These are phyloP conservation scores for Halichoeres trimaculatus DNA, from an alignment of 2,113 vertebrate genomes.

Conservation along the genomic window DNA sequence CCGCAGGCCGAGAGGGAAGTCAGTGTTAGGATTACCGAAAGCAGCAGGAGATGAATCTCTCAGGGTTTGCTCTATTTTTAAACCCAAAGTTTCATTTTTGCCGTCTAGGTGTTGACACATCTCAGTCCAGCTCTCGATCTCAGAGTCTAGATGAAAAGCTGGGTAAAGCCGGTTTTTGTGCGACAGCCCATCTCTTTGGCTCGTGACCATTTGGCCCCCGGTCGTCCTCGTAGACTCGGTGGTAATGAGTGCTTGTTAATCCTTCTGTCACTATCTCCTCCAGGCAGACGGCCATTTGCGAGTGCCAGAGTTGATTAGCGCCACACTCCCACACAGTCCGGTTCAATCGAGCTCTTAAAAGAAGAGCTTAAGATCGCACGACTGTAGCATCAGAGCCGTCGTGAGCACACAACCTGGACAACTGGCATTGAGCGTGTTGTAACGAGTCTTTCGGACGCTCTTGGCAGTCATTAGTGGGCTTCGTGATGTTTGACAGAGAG, in stretches of 20 bases:
- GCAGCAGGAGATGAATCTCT: neutral
- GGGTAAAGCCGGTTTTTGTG: slow-evolving; percentile 18
- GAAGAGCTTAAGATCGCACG: slow-evolving; percentile 18
- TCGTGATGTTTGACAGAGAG: slow-evolving; percentile 28
- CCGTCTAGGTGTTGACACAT: neutral
- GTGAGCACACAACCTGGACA: slow-evolving; percentile 22
- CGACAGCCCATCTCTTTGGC: slow-evolving; percentile 41
- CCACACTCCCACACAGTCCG: slow-evolving; percentile 23
- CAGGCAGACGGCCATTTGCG: slow-evolving; percentile 49
- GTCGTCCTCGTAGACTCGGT: slow-evolving; percentile 22
- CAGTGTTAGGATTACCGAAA: no score
- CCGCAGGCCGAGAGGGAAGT: no score
- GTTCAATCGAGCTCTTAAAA: slow-evolving; percentile 23
- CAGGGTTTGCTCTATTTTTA: neutral
- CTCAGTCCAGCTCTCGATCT: slow-evolving; percentile 11
- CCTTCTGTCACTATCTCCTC: slow-evolving; percentile 49
- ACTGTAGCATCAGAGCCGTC: slow-evolving; percentile 13
- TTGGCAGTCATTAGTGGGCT: slow-evolving; percentile 33
- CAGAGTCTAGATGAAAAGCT: slow-evolving; percentile 10
- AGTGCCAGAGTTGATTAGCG: slow-evolving; percentile 54
- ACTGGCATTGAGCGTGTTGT: slow-evolving; percentile 14
- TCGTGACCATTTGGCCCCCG: slow-evolving; percentile 32
- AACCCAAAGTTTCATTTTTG: neutral
- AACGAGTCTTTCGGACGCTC: slow-evolving; percentile 9
- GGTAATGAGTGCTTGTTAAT: slow-evolving; percentile 56